These are phyloP conservation scores for Agrypnia vestita DNA, from an alignment of 1,140 invertebrate genomes.

Conservation along the genomic window DNA sequence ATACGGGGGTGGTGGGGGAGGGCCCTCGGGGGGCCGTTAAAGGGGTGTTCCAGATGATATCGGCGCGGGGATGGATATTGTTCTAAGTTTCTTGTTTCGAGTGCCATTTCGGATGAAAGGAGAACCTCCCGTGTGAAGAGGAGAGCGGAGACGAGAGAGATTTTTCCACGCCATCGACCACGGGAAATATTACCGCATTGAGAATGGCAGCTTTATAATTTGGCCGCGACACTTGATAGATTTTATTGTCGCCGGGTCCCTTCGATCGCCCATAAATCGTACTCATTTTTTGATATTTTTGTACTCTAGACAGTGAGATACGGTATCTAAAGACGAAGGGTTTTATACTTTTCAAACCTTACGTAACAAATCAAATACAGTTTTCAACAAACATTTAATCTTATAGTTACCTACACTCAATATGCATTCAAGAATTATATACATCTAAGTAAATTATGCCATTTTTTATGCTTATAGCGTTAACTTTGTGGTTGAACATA, in stretches of 20 bases:
- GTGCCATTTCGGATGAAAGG: slow-evolving; percentile 60
- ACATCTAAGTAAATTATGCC: too few species aligned
- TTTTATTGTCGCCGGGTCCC: slow-evolving; percentile 41
- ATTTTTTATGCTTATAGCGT: too few species aligned
- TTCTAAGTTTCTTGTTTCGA: slow-evolving; percentile 61
- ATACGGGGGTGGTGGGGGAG: slow-evolving; percentile 57
- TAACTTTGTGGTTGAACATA: too few species aligned
- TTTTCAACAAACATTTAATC: too few species aligned
- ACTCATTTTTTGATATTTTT: slow-evolving; percentile 27
- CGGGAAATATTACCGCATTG: slow-evolving; percentile 50
- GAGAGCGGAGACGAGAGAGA: slow-evolving; percentile 45
- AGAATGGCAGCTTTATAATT: slow-evolving; percentile 49
- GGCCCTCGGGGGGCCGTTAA: slow-evolving; percentile 51
- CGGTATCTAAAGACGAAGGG: not conserved
- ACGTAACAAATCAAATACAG: too few species aligned
- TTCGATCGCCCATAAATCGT: slow-evolving; percentile 40
- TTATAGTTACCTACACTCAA: too few species aligned
- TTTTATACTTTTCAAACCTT: too few species aligned
- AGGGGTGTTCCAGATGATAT: slow-evolving; percentile 57
- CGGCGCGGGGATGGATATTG: slow-evolving; percentile 59
- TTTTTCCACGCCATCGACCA: slow-evolving; percentile 54
- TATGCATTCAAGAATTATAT: too few species aligned
- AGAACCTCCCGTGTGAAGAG: slow-evolving; percentile 29
- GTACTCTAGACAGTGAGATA: not conserved
- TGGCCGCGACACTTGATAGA: slow-evolving; percentile 48